These are phyloP conservation scores for Ceratosolen fusciceps DNA, from an alignment of 1,140 invertebrate species.

Conservation along the genomic window DNA sequence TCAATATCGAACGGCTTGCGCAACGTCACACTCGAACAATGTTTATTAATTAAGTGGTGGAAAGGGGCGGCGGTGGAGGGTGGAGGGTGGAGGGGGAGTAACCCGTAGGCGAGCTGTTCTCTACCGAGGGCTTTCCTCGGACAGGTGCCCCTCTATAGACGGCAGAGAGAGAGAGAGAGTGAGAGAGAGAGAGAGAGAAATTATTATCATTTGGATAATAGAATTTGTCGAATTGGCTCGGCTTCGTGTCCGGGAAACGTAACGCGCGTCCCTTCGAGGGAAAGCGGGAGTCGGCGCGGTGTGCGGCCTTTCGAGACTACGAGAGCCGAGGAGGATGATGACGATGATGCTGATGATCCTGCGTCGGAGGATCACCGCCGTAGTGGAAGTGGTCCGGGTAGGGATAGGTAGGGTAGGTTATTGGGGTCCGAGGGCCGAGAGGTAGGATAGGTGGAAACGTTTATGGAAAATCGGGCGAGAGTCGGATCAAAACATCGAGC, in stretches of 20 bases:
- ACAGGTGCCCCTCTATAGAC: too few relatives aligned
- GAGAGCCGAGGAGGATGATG: too few relatives aligned
- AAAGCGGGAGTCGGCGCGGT: not conserved
- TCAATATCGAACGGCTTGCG: not conserved
- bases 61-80: too few relatives aligned
- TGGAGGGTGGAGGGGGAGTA: too few relatives aligned
- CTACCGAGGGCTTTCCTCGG: too few relatives aligned
- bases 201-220: too few relatives aligned
- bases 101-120: too few relatives aligned
- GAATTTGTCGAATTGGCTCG: not conserved
- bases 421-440: not conserved
- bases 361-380: not conserved
- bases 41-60: too few relatives aligned
- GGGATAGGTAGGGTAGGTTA: too few relatives aligned
- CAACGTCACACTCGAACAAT: not conserved
- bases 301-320: not conserved
- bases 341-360: conserved; percentile 2
- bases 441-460: not conserved
- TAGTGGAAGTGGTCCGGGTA: not conserved
- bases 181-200: too few relatives aligned
- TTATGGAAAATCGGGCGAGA: not conserved
- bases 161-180: too few relatives aligned
- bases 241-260: not conserved
- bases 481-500: conserved; percentile 1
- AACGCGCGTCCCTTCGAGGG: not conserved